Percentiles rank a stretch among this genome's conserved stretches.
Evolutionary conservation across 1,140 invertebrate species (phyloP).

Genomic region (Aphelenchoides avenae): DNA sequence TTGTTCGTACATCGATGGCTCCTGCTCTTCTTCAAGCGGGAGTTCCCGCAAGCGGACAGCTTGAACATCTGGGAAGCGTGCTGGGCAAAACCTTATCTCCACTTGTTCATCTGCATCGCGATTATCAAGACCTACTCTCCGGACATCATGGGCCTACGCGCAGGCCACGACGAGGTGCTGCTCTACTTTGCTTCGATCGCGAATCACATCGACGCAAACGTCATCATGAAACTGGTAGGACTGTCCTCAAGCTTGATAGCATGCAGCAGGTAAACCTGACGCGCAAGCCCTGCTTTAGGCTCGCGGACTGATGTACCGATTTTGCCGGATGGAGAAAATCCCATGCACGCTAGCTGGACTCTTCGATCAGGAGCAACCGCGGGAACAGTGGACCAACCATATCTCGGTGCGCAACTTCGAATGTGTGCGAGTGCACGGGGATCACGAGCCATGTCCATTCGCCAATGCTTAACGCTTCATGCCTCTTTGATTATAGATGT

Average conservation of each 20-base stretch:
- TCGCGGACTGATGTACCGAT: constrained; percentile 80
- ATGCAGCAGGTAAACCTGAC: constrained; percentile 3
- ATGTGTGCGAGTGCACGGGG: constrained; percentile 43
- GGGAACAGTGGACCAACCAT: constrained; percentile 53
- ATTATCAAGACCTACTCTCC: constrained; percentile 86
- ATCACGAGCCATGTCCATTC: constrained; percentile 44
- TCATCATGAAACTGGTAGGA: constrained; percentile 75
- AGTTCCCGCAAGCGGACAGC: constrained; percentile 79
- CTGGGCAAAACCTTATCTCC: constrained; percentile 89
- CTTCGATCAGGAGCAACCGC: constrained; percentile 65
- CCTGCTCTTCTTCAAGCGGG: constrained; percentile 76
- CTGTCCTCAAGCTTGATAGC: constrained; percentile 7
- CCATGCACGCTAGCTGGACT: constrained; percentile 81
- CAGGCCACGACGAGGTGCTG: constrained; percentile 85
- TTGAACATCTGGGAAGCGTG: constrained; percentile 84
- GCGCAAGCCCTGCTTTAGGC: constrained; percentile 65
- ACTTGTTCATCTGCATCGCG: constrained; percentile 81
- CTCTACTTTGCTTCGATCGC: constrained; percentile 87
- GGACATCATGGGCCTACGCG: constrained; percentile 76
- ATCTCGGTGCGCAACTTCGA: constrained; percentile 36
- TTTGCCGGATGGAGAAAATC: constrained; percentile 74
- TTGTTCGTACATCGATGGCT: constrained; percentile 90
- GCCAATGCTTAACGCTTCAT: too few species aligned
- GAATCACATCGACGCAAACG: constrained; percentile 88
- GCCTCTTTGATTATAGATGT: too few species aligned